Base-by-base conservation (phyloP, 2,888 invertebrate genomes). In the Lissonota sp. region DNA sequence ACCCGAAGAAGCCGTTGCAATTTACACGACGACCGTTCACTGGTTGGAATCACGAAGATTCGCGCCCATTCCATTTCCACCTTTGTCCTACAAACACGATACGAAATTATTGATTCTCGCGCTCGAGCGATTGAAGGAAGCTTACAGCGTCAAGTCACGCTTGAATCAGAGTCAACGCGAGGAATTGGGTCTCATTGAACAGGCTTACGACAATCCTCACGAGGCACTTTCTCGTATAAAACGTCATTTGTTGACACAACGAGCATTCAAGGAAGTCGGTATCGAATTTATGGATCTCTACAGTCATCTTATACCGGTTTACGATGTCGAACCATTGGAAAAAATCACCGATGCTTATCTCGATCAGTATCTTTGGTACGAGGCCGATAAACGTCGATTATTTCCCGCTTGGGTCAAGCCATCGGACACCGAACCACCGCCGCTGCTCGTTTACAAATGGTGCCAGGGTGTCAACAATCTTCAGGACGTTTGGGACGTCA, bases 201-300 rank as follows among this genome's bases (percentile, higher is more conserved):
- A 99, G 93, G 99, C 99, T 0, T 99, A 99, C 89, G 99, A 99
- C 92, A 99, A 99, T 93, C 99, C 99, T 39, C 99, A 99, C 91
- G 99, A 99, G 93, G 99, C 99, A 0, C 93, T 99, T 84, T 99
- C 99, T 0, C 96, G 99, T 90, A 99, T 99, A 90, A 99, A 99
- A 92, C 97, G 99, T 95, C 99, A 99, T 93, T 94, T 99, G 90
- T 94, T 99, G 5, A 99, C 99, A 0, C 99, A 99, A 93, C 95
- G 99, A 93, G 98, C 99, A 7, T 99, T 99, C 91, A 99, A 99
- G 94, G 99, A 99, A 95, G 98, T 98, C 77, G 99, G 99, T 57
- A 99, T 99, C 89, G 99, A 99, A 93, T 99, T 99, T 93, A 99
- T 99, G 99, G 99, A 99, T 92, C 94, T 99, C 74, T 99, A 99